These are phyloP conservation scores for Poeciliopsis prolifica DNA, from an alignment of 2,113 vertebrate species.

Conservation along the genomic window DNA sequence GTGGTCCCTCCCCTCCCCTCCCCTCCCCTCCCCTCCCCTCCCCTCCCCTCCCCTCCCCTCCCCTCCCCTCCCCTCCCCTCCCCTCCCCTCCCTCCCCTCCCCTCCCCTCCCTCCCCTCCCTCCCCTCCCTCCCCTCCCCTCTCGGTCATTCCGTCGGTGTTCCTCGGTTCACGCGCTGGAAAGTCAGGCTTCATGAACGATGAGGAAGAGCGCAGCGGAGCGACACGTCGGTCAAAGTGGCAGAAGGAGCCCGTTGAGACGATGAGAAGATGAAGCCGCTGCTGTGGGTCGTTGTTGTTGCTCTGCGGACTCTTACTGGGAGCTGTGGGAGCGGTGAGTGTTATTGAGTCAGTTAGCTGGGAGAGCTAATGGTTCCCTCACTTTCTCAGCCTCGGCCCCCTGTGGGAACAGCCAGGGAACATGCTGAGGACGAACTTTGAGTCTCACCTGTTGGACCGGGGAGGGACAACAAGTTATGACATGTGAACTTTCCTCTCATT, in stretches of 20 bases:
- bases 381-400: too few relatives aligned
- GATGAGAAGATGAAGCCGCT: conserved; percentile 62
- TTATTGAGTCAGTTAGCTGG: not conserved
- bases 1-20: not conserved
- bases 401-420: too few relatives aligned
- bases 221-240: not conserved
- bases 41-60: too few relatives aligned
- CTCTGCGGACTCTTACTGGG: conserved; percentile 8
- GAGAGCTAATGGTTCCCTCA: not conserved
- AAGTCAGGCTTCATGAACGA: not conserved
- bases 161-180: not conserved
- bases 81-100: too few relatives aligned
- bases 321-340: conserved; percentile 50
- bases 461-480: not conserved
- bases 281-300: conserved; percentile 46
- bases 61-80: not conserved
- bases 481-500: not conserved
- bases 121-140: too few relatives aligned
- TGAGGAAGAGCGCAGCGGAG: not conserved
- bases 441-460: not conserved
- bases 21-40: too few relatives aligned
- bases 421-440: not conserved
- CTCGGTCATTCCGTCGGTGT: not conserved
- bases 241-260: not conserved
- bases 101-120: too few relatives aligned